These are phyloP conservation scores for Laticauda laticaudata DNA, from an alignment of 2,113 vertebrate species.

Conservation along the genomic window DNA sequence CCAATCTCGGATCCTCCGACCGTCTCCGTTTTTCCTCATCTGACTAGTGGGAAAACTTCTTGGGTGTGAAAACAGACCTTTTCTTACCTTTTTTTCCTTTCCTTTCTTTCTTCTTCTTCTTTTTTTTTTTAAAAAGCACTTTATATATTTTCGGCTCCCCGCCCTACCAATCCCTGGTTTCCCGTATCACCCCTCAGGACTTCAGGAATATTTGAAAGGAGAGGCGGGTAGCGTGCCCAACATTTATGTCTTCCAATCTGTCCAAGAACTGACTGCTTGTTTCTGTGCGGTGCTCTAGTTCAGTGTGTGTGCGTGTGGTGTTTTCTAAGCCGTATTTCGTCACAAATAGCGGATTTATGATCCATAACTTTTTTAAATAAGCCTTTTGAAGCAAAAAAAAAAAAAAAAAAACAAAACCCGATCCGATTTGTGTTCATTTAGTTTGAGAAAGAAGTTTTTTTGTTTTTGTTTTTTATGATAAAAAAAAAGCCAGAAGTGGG, in stretches of 20 bases:
- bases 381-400: not conserved
- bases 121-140: constrained; percentile 23
- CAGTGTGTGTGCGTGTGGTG: too few species aligned
- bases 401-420: not conserved
- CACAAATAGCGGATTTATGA: not conserved
- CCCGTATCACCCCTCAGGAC: not conserved
- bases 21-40: constrained; percentile 8
- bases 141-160: not conserved
- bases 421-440: not conserved
- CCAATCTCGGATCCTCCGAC: not conserved
- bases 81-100: not conserved
- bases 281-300: not conserved
- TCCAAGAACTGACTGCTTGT: not conserved
- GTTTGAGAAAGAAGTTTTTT: constrained; percentile 45
- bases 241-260: not conserved
- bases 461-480: constrained; percentile 7
- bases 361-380: not conserved
- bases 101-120: not conserved
- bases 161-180: not conserved
- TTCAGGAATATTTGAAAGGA: not conserved
- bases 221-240: not conserved
- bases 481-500: not conserved
- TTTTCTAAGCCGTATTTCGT: not conserved
- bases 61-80: constrained; percentile 15
- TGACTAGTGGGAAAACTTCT: constrained; percentile 62